Evolutionary conservation across 2,888 invertebrate genomes (phyloP).

Genomic region (Ptilodon capucinus): DNA sequence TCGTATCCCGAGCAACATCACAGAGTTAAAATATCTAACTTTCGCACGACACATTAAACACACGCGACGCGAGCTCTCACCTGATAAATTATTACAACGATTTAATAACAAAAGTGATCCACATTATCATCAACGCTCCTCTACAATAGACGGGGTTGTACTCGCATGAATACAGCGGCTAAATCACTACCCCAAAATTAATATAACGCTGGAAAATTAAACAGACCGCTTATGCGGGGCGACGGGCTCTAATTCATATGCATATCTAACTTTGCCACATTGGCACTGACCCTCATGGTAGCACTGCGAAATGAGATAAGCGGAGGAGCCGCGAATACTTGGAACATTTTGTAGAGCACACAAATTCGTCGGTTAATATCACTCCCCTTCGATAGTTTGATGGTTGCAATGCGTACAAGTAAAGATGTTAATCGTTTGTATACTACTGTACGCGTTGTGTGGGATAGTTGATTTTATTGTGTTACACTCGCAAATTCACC

Average conservation of each 20-base stretch:
- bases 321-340: conserved; percentile 18
- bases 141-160: conserved; percentile 45
- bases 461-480: conserved; percentile 38
- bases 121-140: conserved; percentile 57
- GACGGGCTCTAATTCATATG: conserved; percentile 45
- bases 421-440: conserved; percentile 48
- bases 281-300: conserved; percentile 48
- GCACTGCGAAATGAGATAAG: conserved; percentile 46
- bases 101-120: conserved; percentile 49
- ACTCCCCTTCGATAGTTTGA: conserved; percentile 47
- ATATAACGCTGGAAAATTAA: conserved; percentile 68
- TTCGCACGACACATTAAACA: conserved; percentile 12
- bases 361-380: conserved; percentile 47
- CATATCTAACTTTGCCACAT: conserved; percentile 58
- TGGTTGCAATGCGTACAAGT: conserved; percentile 41
- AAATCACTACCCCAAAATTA: conserved; percentile 68
- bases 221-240: conserved; percentile 42
- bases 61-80: conserved; percentile 12
- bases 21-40: conserved; percentile 12
- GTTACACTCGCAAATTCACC: conserved; percentile 47
- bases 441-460: conserved; percentile 31
- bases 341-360: conserved; percentile 30
- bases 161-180: conserved; percentile 49
- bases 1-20: conserved; percentile 10
- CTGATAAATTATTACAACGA: conserved; percentile 37